phyloP scores from a whole-genome alignment of 2,888 invertebrate species.

The Lordiphosa andalusiaca region DNA sequence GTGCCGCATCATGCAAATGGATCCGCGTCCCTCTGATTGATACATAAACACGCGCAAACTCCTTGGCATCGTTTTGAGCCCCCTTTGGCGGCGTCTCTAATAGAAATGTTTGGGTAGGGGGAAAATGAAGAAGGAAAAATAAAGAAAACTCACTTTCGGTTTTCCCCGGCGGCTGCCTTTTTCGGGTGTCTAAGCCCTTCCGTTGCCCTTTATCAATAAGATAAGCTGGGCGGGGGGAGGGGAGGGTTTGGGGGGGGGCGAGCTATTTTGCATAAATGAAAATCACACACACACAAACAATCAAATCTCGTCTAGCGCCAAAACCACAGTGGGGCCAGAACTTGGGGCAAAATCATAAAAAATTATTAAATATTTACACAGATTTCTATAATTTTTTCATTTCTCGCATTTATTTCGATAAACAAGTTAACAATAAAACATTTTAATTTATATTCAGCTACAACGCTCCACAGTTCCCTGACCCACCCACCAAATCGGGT shows the following conservation, averaged over 20 bases:
- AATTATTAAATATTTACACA: no score
- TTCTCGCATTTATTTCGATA: no score
- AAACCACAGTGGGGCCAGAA: conserved; percentile 15
- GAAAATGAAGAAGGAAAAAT: background rate
- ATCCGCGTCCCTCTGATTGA: conserved; percentile 63
- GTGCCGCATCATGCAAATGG: conserved; percentile 66
- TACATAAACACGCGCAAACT: conserved; percentile 70
- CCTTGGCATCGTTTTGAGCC: conserved; percentile 31
- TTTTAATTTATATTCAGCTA: no score
- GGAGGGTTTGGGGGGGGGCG: conserved; percentile 15
- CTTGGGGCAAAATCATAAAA: no score
- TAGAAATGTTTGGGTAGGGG: conserved; percentile 25
- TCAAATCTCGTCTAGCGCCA: conserved; percentile 49
- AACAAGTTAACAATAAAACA: no score
- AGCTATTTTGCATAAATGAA: conserved; percentile 72
- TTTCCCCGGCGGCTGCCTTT: conserved; percentile 32
- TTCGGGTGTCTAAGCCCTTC: conserved; percentile 66
- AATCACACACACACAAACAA: conserved; percentile 49
- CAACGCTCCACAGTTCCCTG: no score
- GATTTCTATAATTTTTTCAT: no score
- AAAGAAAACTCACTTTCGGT: conserved; percentile 3
- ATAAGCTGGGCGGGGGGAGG: conserved; percentile 57
- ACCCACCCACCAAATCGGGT: conserved; percentile 32
- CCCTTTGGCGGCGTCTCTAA: conserved; percentile 43
- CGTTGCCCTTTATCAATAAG: conserved; percentile 68